phyloP scores from a whole-genome alignment of 2,888 invertebrate species.

The Epinotia ramella region DNA sequence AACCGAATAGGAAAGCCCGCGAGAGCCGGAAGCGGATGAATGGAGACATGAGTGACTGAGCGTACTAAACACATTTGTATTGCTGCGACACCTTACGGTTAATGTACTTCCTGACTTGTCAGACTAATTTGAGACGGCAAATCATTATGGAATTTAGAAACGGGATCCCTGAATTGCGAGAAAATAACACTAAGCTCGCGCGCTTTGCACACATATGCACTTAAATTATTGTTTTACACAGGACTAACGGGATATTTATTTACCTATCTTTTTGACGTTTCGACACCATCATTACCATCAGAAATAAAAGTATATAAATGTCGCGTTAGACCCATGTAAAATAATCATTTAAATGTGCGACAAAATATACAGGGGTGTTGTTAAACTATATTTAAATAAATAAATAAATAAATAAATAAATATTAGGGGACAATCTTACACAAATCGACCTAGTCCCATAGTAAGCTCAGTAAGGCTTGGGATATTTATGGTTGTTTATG shows the following conservation, averaged over 20 bases:
- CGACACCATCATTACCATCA: too few species aligned
- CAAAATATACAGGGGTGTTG: background rate
- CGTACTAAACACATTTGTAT: conserved; percentile 25
- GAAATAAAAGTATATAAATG: too few species aligned
- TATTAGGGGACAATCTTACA: too few species aligned
- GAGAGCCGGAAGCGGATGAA: conserved; percentile 58
- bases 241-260: too few species aligned
- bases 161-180: background rate
- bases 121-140: background rate
- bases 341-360: background rate
- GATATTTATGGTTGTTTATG: background rate
- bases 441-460: too few species aligned
- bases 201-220: too few species aligned
- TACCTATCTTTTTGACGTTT: too few species aligned
- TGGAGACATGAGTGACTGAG: conserved; percentile 49
- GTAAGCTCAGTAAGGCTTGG: too few species aligned
- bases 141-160: background rate
- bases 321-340: too few species aligned
- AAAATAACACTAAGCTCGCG: background rate
- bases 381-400: too few species aligned
- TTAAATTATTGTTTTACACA: too few species aligned
- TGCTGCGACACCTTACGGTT: background rate
- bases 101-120: conserved; percentile 4
- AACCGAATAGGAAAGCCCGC: conserved; percentile 55
- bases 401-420: too few species aligned